These are phyloP conservation scores for Theodoxus fluviatilis DNA, from an alignment of 2,888 invertebrate species.

Conservation along the genomic window DNA sequence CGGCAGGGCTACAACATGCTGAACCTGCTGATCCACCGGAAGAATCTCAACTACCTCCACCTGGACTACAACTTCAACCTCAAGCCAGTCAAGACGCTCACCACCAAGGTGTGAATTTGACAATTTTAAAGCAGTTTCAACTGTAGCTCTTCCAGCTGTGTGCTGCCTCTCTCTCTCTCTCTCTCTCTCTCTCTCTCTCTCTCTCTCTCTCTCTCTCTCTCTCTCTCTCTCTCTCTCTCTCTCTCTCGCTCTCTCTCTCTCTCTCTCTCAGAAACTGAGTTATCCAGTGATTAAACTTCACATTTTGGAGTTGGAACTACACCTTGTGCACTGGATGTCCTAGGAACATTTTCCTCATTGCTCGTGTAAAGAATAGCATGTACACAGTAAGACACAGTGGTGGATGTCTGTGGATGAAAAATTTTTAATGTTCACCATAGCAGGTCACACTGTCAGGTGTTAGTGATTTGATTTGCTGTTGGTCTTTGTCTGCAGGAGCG, in stretches of 20 bases:
- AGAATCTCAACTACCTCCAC: conserved; percentile 98
- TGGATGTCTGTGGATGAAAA: too few species aligned
- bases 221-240: too few species aligned
- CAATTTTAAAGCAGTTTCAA: too few species aligned
- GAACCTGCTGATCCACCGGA: conserved; percentile 96
- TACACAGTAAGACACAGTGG: background rate
- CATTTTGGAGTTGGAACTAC: background rate
- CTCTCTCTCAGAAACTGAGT: too few species aligned
- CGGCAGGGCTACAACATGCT: conserved; percentile 99
- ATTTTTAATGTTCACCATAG: too few species aligned
- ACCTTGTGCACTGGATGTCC: background rate
- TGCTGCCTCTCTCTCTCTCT: too few species aligned
- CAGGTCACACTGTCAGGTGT: too few species aligned
- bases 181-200: too few species aligned
- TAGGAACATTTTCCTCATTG: background rate
- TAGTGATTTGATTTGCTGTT: background rate
- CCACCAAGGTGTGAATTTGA: conserved; percentile 79
- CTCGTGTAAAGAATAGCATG: background rate
- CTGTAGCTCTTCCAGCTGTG: too few species aligned
- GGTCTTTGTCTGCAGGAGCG: conserved; percentile 72
- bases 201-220: too few species aligned
- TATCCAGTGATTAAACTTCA: background rate
- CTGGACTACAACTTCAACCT: conserved; percentile 99
- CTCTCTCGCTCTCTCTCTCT: too few species aligned
- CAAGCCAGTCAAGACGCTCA: conserved; percentile 98